Conservation (phyloP, 2,797 vertebrate genomes). For the Orestias chungarensis region DNA sequence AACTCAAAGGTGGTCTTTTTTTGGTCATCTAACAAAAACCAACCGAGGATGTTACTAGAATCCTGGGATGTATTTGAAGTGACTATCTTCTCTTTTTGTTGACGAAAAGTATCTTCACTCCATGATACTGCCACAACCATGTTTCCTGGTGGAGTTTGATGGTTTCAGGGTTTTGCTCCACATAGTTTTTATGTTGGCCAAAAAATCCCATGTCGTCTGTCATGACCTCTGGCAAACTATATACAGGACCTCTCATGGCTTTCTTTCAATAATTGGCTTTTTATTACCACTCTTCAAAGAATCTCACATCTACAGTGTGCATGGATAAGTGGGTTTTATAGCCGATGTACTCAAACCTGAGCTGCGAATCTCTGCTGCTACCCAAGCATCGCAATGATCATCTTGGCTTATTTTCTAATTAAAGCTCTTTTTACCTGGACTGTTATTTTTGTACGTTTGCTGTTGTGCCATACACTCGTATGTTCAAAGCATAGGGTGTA, state of each 20-base stretch:
- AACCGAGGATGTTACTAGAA: neutral
- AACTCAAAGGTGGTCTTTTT: neutral
- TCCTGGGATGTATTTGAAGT: neutral
- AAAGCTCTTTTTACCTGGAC: too few species aligned
- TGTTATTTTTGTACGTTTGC: too few species aligned
- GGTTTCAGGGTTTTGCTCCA: neutral
- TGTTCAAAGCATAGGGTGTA: too few species aligned
- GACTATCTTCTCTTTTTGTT: neutral
- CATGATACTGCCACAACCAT: too few species aligned
- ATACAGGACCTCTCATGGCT: neutral
- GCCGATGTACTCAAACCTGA: too few species aligned
- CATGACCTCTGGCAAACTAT: neutral
- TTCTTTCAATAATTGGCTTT: neutral
- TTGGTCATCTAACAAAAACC: neutral
- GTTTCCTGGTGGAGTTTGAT: neutral
- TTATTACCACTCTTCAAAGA: neutral
- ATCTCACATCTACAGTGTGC: neutral
- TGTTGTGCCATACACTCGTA: too few species aligned
- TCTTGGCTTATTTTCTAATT: too few species aligned
- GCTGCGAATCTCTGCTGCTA: too few species aligned
- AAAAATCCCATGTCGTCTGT: neutral
- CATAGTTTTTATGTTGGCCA: neutral
- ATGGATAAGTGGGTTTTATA: neutral
- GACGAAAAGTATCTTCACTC: neutral
- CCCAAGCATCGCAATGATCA: too few species aligned